Percentiles rank a stretch among this genome's conserved stretches.
phyloP scores from a whole-genome alignment of 2,113 vertebrate genomes.

The Dasyurus viverrinus region DNA sequence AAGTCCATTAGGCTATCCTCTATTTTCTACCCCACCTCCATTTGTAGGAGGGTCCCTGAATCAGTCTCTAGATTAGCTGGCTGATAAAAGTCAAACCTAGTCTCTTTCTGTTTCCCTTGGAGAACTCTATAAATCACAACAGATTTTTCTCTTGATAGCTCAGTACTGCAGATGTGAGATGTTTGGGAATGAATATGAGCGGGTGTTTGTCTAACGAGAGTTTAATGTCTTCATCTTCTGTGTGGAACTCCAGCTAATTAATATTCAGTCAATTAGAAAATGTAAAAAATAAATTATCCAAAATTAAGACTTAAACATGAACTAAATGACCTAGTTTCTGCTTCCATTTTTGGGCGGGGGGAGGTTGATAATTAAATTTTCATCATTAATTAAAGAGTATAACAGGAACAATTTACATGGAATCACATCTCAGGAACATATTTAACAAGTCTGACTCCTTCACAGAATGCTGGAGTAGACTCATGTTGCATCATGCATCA shows the following conservation, averaged over 20 bases:
- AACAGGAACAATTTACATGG: not conserved
- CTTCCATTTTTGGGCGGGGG: slow-evolving; percentile 58
- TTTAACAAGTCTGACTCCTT: slow-evolving; percentile 7
- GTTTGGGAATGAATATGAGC: slow-evolving; percentile 68
- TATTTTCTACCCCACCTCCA: not conserved
- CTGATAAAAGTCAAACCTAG: slow-evolving; percentile 63
- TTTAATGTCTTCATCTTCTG: slow-evolving; percentile 83
- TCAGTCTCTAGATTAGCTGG: slow-evolving; percentile 56
- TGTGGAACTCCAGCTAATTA: slow-evolving; percentile 79
- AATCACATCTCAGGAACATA: slow-evolving; percentile 16
- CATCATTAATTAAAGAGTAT: slow-evolving; percentile 54
- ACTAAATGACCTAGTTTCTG: slow-evolving; percentile 78
- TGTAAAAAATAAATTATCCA: slow-evolving; percentile 79
- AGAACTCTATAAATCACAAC: slow-evolving; percentile 55
- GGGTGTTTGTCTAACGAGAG: slow-evolving; percentile 77
- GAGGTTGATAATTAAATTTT: slow-evolving; percentile 78
- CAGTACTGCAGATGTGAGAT: slow-evolving; percentile 67
- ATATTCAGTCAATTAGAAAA: slow-evolving; percentile 85
- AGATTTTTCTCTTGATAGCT: slow-evolving; percentile 64
- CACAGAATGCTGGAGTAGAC: not conserved
- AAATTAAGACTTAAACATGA: slow-evolving; percentile 79
- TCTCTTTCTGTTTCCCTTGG: slow-evolving; percentile 43
- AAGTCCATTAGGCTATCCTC: rapidly evolving
- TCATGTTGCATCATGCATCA: not conserved
- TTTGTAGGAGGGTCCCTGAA: not conserved